Base-by-base conservation (phyloP, 2,113 vertebrate genomes). In the Seriola quinqueradiata region DNA sequence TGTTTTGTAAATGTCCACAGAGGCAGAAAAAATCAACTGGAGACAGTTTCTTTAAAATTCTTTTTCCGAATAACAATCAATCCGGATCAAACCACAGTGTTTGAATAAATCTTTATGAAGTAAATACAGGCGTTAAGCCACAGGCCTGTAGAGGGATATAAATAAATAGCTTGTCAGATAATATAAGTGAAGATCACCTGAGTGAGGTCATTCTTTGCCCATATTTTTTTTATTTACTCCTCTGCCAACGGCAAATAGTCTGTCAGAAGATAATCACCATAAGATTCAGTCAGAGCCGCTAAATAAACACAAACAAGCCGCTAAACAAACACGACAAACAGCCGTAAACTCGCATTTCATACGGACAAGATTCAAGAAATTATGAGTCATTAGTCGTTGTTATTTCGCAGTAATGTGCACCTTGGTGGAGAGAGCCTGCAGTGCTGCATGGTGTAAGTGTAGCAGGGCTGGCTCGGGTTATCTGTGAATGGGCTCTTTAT, bases 401-500 rank as follows among this genome's bases (percentile, higher is more conserved):
- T 87, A 50, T 90, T 83, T 70, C 42, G 81, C 88, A 81, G 89
- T 74, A 67, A 94, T 94, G 93, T 95, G 92, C 86, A 82, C 58
- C 83, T 84, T 58, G 80, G 89, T 89, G n/a, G 54, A 75, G 77
- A 73, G 86, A 83, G 88, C 28, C 80, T 75, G 89, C 85, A 75
- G 83, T 68, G 73, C 81, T 84, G 81, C 84, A 23, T 93, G 94
- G 96, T 96, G 97, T 95, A 97, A 98, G 97, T 97, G 97, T 98
- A 96, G 96, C 97, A 93, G 95, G 83, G 95, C 93, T 93, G 94
- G 89, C 82, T 77, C 95, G 90, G 95, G 96, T 96, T 97, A 95
- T 95, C 96, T 97, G 96, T 98, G 97, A 98, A 97, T 95, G 95
- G 94, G 90, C 93, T 97, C 97, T 98, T 98, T 97, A 97, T 99